phyloP scores from a whole-genome alignment of 2,888 invertebrate species.

The Amphipyra berbera region DNA sequence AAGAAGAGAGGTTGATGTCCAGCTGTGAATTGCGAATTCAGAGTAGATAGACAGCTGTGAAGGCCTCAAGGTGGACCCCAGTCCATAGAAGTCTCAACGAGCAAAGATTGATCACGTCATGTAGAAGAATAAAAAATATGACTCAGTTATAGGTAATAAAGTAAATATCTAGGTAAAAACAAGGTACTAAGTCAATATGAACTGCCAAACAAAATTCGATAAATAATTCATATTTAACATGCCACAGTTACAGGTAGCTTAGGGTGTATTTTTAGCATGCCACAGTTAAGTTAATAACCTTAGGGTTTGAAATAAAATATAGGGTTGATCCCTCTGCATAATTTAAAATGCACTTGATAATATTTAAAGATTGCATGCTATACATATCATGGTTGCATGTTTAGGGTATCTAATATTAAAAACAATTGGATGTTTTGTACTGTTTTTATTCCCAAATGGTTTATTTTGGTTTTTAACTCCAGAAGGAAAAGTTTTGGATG shows the following conservation, averaged over 20 bases:
- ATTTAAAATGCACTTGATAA: conserved; percentile 17
- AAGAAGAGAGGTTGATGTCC: too few species aligned
- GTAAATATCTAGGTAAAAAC: conserved; percentile 17
- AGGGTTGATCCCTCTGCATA: conserved; percentile 34
- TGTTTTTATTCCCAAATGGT: too few species aligned
- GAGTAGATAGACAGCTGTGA: not conserved
- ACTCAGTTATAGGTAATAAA: not conserved
- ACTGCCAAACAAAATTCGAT: not conserved
- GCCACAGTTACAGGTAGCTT: not conserved
- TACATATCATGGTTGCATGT: not conserved
- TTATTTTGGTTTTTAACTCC: too few species aligned
- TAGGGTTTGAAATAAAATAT: conserved; percentile 14
- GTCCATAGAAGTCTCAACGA: not conserved
- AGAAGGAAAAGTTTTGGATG: too few species aligned
- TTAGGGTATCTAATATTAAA: not conserved
- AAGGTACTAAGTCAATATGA: not conserved
- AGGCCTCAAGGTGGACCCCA: not conserved
- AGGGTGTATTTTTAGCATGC: conserved; percentile 1
- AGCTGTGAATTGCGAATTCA: too few species aligned
- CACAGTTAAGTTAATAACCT: not conserved
- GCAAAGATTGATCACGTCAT: not conserved
- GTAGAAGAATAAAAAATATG: not conserved
- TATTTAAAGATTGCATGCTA: conserved; percentile 4
- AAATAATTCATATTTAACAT: conserved; percentile 15
- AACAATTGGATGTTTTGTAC: not conserved